Evolutionary conservation across 1,140 invertebrate genomes (phyloP), one percentile per base, ranked within the genome.

Genomic region (Oreohelix idahoensis): DNA sequence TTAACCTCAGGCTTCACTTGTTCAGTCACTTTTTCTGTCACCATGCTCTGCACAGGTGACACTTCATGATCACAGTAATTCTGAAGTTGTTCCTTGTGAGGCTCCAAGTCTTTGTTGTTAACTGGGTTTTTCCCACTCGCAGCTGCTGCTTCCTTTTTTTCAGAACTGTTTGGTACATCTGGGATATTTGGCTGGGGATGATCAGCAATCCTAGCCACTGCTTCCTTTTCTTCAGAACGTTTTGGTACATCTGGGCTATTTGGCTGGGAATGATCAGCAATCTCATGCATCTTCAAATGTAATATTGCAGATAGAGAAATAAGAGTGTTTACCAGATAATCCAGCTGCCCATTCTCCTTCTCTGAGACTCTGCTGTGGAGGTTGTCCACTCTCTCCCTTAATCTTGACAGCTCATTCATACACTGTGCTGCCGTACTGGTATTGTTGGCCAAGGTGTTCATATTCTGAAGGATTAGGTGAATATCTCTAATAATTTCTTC

Each of bases 401-500:
- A 35, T 20, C 26, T 75, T 26, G 42, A 39, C 45, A 82, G 35
- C 51, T 82, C 80, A 23, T 74, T 45, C 26, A 29, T 58, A 35
- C 71, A 81, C 20, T 51, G 23, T 4, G 17, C 17, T 15, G 11
- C 23, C 39, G 45, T 10, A 38, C 29, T 49, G 26, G 80, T 75
- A 42, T 82, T 82, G 38, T 38, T 45, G 15, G 63, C 71, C 70
- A 82, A 63, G 11, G 45, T 36, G 23, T 58, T 73, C 32, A 82
- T 49, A 66, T 82, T 23, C 15, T 58, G 70, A 32, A 82, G 36
- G 71, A 82, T 42, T n/a, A 82, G 58, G 20, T 82, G 70, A 51
- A 82, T 82, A 42, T 82, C 80, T 29, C 71, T 20, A 49, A 82
- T 75, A 70, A 75, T 74, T 23, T 82, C 80, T 49, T 74, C 70